These are phyloP conservation scores for Sisyra nigra DNA, from an alignment of 2,888 invertebrate genomes.

Conservation along the genomic window DNA sequence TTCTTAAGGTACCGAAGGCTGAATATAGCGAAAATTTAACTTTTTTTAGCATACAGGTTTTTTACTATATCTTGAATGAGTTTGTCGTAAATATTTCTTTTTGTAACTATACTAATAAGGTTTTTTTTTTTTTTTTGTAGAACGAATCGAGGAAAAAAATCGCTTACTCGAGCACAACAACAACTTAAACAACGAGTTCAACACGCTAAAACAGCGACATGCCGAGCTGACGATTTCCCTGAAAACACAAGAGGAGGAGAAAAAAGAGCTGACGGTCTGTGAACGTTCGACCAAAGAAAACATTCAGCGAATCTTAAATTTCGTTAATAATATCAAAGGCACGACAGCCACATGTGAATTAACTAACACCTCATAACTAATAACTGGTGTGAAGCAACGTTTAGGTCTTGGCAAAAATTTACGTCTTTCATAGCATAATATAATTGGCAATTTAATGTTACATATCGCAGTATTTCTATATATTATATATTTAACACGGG, in stretches of 20 bases:
- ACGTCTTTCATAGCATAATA: too few relatives aligned
- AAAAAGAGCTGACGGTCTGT: conserved; percentile 21
- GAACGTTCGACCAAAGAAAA: conserved; percentile 24
- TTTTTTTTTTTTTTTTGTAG: conserved; percentile 17
- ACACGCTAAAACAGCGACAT: conserved; percentile 25
- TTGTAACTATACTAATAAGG: too few relatives aligned
- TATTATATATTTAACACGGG: too few relatives aligned
- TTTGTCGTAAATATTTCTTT: too few relatives aligned
- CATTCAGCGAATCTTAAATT: conserved; percentile 23
- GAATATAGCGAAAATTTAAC: too few relatives aligned
- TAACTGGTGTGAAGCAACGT: too few relatives aligned
- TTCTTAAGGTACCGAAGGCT: too few relatives aligned
- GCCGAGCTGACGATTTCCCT: conserved; percentile 26
- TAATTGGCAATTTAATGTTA: too few relatives aligned
- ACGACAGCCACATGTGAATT: conserved; percentile 8
- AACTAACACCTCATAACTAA: conserved; percentile 1
- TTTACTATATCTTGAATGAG: too few relatives aligned
- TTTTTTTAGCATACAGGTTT: too few relatives aligned
- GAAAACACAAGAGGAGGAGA: conserved; percentile 22
- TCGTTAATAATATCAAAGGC: conserved; percentile 20
- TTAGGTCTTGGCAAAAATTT: too few relatives aligned
- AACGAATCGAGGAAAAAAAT: conserved; percentile 25
- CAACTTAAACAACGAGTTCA: conserved; percentile 23
- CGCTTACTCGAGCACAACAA: conserved; percentile 24
- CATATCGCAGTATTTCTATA: too few relatives aligned